phyloP scores from a whole-genome alignment of 1,140 invertebrate genomes.

The Lordiphosa collinella region DNA sequence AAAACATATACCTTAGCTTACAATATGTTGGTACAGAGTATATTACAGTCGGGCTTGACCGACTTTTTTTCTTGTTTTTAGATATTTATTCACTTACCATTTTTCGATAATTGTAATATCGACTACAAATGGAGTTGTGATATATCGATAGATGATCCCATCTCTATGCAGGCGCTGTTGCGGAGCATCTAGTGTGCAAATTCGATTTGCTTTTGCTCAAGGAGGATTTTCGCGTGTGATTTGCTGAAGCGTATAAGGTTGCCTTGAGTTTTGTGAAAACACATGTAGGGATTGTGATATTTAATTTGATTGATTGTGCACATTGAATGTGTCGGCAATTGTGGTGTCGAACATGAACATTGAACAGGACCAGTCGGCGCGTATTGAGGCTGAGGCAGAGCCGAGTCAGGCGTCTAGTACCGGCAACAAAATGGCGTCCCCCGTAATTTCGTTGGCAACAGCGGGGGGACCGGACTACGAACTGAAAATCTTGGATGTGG shows the following conservation, averaged over 20 bases:
- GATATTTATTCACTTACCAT: too few species aligned
- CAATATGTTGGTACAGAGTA: too few species aligned
- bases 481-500: slow-evolving; percentile 60
- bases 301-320: too few species aligned
- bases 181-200: background rate
- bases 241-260: background rate
- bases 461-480: slow-evolving; percentile 24
- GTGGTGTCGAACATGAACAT: slow-evolving; percentile 1
- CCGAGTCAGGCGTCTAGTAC: slow-evolving; percentile 3
- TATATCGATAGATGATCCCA: background rate
- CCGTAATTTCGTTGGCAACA: background rate
- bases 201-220: background rate
- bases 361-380: background rate
- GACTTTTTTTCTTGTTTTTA: too few species aligned
- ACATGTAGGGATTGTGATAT: too few species aligned
- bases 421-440: slow-evolving; percentile 62
- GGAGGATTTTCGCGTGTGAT: background rate
- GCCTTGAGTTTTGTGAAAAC: too few species aligned
- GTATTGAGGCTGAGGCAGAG: too few species aligned
- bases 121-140: background rate
- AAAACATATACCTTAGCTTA: too few species aligned
- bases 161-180: background rate
- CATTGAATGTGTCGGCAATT: too few species aligned
- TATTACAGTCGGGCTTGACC: too few species aligned
- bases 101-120: background rate